These are phyloP conservation scores for Vulpes lagopus DNA, from an alignment of 2,113 vertebrate species.

Conservation along the genomic window DNA sequence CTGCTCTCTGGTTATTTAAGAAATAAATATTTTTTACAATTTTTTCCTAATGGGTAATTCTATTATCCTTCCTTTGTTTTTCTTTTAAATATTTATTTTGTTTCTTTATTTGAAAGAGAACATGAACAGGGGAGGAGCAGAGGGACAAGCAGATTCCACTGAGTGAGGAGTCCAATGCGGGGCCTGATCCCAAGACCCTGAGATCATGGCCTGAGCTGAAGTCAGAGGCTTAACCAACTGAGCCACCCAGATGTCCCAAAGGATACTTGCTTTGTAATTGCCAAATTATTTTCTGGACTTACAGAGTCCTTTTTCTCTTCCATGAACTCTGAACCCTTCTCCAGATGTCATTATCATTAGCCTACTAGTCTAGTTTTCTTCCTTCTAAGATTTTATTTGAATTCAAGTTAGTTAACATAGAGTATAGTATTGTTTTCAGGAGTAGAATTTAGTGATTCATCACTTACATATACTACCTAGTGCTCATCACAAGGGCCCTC, in stretches of 20 bases:
- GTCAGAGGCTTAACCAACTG: no score
- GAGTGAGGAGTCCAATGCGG: no score
- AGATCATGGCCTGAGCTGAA: no score
- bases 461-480: background rate
- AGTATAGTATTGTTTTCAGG: background rate
- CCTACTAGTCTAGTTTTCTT: background rate
- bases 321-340: constrained; percentile 38
- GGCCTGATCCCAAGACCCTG: no score
- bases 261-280: background rate
- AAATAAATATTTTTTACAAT: constrained; percentile 6
- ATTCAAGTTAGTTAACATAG: background rate
- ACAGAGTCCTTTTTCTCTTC: background rate
- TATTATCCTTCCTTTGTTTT: background rate
- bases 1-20: constrained; percentile 22
- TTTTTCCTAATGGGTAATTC: background rate
- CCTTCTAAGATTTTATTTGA: background rate
- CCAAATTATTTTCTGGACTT: background rate
- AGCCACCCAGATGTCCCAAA: no score
- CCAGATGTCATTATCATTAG: constrained; percentile 14
- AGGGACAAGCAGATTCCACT: no score
- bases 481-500: background rate
- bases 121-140: no score
- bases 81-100: no score
- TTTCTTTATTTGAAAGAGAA: no score
- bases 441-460: background rate